phyloP scores from a whole-genome alignment of 1,140 invertebrate genomes.

The Habropoda laboriosa region DNA sequence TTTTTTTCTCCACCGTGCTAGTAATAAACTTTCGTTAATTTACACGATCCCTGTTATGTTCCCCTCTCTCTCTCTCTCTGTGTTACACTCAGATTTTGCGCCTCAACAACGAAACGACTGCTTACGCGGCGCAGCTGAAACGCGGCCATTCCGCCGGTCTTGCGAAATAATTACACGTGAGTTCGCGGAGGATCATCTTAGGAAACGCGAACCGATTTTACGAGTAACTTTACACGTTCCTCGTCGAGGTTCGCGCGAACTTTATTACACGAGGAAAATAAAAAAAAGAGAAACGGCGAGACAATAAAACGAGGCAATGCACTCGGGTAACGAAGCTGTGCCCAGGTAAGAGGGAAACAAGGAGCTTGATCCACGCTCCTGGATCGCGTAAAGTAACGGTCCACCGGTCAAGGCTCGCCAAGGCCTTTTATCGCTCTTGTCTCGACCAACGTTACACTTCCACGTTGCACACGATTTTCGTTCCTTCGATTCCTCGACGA shows the following conservation, averaged over 20 bases:
- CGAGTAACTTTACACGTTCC: background rate
- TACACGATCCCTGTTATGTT: background rate
- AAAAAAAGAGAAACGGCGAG: background rate
- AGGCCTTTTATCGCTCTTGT: constrained; percentile 73
- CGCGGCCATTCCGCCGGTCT: background rate
- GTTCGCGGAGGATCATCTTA: background rate
- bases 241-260: background rate
- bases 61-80: too few relatives aligned
- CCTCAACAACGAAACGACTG: background rate
- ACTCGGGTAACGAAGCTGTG: background rate
- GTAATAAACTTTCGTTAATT: constrained; percentile 33
- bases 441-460: constrained; percentile 31
- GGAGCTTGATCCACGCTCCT: constrained; percentile 46
- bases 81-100: too few relatives aligned
- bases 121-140: background rate
- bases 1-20: background rate
- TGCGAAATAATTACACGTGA: constrained; percentile 17
- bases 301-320: background rate
- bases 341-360: constrained; percentile 61
- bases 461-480: constrained; percentile 47
- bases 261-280: background rate
- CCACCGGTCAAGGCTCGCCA: constrained; percentile 77
- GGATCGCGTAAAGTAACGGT: constrained; percentile 72
- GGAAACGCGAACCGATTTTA: constrained; percentile 10
- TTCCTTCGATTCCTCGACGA: constrained; percentile 38